Percentiles rank a stretch among this genome's conserved stretches.
Evolutionary conservation across 2,797 vertebrate genomes (phyloP).

Genomic region (Centropyge bicolor): DNA sequence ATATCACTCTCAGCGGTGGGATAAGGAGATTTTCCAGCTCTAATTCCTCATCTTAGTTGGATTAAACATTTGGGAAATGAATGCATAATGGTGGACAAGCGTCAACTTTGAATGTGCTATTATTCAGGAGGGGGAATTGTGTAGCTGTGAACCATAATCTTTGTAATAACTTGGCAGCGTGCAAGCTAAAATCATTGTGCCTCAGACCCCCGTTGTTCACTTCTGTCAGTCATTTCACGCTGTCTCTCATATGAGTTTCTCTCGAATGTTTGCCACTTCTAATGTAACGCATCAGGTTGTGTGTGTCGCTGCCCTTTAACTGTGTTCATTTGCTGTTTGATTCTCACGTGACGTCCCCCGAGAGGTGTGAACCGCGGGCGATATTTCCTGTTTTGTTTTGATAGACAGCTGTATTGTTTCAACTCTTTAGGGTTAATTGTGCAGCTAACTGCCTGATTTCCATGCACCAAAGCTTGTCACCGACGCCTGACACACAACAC

Average conservation of each 20-base stretch:
- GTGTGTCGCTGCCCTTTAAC: conserved; percentile 23
- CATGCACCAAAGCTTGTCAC: conserved; percentile 27
- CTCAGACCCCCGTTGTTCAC: conserved; percentile 50
- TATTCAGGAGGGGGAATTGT: conserved; percentile 66
- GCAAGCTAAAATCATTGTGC: conserved; percentile 57
- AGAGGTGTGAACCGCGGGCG: conserved; percentile 3
- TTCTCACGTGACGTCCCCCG: background rate
- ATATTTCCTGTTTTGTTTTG: conserved; percentile 21
- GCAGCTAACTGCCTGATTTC: conserved; percentile 33
- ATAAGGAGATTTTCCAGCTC: conserved; percentile 71
- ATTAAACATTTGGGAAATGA: conserved; percentile 80
- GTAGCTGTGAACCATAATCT: conserved; percentile 67
- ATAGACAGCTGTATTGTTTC: conserved; percentile 40
- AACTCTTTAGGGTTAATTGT: conserved; percentile 46
- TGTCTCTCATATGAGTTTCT: conserved; percentile 1
- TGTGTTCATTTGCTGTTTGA: conserved; percentile 23
- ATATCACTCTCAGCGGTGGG: conserved; percentile 65
- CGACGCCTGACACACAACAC: conserved; percentile 16
- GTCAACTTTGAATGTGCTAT: conserved; percentile 62
- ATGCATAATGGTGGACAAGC: conserved; percentile 65
- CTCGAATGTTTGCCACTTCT: background rate
- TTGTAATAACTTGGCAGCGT: conserved; percentile 68
- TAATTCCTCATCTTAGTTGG: conserved; percentile 77
- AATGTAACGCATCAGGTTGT: conserved; percentile 15
- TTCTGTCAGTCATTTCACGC: conserved; percentile 32